Percentiles rank a stretch among this genome's conserved stretches.
Evolutionary conservation across 2,797 vertebrate species (phyloP).

Genomic region (Amazona finschi): DNA sequence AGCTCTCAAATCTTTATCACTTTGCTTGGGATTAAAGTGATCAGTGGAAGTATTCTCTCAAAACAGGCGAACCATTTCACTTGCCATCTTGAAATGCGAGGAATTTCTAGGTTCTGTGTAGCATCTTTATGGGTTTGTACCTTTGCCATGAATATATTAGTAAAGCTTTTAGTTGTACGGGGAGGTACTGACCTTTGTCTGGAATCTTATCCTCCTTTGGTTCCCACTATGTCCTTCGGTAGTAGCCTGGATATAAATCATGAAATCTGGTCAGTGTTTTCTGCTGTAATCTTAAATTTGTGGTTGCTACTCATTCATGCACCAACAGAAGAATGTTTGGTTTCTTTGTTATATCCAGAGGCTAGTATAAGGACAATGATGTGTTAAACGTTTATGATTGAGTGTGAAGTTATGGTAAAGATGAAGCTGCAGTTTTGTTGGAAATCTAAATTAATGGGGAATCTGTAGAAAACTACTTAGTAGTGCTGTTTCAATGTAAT

Average conservation of each 20-base stretch:
- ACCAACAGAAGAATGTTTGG: not conserved
- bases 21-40: not conserved
- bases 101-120: not conserved
- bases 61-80: not conserved
- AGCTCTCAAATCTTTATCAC: not conserved
- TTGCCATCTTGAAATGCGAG: not conserved
- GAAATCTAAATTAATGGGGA: not conserved
- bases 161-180: not conserved
- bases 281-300: not conserved
- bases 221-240: not conserved
- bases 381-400: not conserved
- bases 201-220: not conserved
- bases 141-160: not conserved
- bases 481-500: not conserved
- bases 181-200: not conserved
- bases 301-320: not conserved
- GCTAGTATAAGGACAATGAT: not conserved
- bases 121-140: not conserved
- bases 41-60: not conserved
- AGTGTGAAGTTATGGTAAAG: not conserved
- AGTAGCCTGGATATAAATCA: not conserved
- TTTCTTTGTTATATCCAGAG: constrained; percentile 1
- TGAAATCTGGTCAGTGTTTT: not conserved
- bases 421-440: not conserved
- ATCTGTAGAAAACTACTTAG: not conserved